A percentile compares a stretch with the other conserved stretches of the same genome.
These are phyloP conservation scores for Laodelphax striatellus DNA, from an alignment of 1,140 invertebrate species.

Conservation along the genomic window DNA sequence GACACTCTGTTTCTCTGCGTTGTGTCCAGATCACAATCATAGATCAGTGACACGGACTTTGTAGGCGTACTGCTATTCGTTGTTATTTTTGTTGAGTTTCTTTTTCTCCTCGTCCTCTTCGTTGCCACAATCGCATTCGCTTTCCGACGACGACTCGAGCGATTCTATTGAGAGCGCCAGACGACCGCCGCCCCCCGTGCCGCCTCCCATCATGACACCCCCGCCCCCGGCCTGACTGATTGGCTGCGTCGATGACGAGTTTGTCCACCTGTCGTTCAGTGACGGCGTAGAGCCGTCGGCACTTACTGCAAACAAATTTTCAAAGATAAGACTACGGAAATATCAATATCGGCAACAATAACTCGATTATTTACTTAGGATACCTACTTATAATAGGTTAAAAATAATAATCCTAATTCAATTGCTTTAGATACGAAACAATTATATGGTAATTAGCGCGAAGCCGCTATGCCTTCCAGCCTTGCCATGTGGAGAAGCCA, in stretches of 20 bases:
- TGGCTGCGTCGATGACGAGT: neutral
- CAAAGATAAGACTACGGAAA: no score
- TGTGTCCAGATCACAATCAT: neutral
- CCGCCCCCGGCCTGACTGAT: neutral
- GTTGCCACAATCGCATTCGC: constrained; percentile 1
- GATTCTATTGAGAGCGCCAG: constrained; percentile 7
- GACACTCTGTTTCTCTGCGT: no score
- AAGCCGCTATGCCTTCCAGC: no score
- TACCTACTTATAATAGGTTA: no score
- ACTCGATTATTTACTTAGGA: no score
- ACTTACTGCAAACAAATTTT: constrained; percentile 1
- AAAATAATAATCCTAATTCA: no score
- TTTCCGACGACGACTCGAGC: constrained; percentile 3
- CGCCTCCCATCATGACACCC: no score
- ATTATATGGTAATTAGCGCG: no score
- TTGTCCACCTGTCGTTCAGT: constrained; percentile 15
- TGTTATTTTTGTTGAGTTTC: neutral
- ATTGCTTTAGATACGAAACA: no score
- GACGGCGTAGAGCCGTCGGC: constrained; percentile 16
- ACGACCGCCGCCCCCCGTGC: neutral
- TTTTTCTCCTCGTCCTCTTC: no score
- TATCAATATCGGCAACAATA: neutral
- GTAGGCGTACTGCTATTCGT: constrained; percentile 1
- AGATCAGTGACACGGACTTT: neutral
- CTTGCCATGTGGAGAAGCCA: no score